These are phyloP conservation scores for Megastigmus dorsalis DNA, from an alignment of 2,888 invertebrate genomes.

Conservation along the genomic window DNA sequence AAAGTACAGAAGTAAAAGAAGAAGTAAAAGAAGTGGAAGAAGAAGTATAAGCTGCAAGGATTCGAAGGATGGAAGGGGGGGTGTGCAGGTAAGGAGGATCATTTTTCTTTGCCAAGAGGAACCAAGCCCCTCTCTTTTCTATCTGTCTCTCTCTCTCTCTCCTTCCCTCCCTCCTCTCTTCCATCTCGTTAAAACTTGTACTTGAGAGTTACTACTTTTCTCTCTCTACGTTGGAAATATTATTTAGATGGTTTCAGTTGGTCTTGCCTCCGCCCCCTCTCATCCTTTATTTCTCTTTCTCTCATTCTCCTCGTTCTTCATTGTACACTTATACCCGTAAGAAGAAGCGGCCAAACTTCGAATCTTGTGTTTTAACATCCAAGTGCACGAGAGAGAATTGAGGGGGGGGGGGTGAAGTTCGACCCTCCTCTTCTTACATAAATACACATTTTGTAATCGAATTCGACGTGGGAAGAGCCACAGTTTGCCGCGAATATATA, in stretches of 20 bases:
- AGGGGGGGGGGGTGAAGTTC: too few relatives aligned
- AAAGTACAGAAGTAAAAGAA: slow-evolving; percentile 43
- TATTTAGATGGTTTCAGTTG: slow-evolving; percentile 68
- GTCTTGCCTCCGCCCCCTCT: slow-evolving; percentile 46
- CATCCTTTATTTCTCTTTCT: slow-evolving; percentile 28
- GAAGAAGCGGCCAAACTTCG: slow-evolving; percentile 43
- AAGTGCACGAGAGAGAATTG: slow-evolving; percentile 24
- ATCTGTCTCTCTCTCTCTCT: slow-evolving; percentile 52
- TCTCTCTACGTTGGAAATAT: slow-evolving; percentile 62
- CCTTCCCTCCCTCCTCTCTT: background rate
- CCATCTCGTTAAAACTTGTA: slow-evolving; percentile 69
- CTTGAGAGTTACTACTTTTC: slow-evolving; percentile 57
- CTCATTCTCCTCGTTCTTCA: slow-evolving; percentile 43
- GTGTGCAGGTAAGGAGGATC: slow-evolving; percentile 36
- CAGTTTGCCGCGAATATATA: background rate
- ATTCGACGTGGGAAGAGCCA: slow-evolving; percentile 57
- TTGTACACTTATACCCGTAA: background rate
- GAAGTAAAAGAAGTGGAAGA: slow-evolving; percentile 17
- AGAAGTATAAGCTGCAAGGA: slow-evolving; percentile 41
- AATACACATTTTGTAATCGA: slow-evolving; percentile 63
- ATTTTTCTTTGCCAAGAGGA: slow-evolving; percentile 64
- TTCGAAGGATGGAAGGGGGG: slow-evolving; percentile 17
- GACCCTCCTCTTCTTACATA: slow-evolving; percentile 58
- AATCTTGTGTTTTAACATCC: slow-evolving; percentile 60
- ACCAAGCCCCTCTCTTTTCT: slow-evolving; percentile 59